Base-by-base conservation (phyloP, 2,888 invertebrate genomes). In the Epirrhoe alternata region DNA sequence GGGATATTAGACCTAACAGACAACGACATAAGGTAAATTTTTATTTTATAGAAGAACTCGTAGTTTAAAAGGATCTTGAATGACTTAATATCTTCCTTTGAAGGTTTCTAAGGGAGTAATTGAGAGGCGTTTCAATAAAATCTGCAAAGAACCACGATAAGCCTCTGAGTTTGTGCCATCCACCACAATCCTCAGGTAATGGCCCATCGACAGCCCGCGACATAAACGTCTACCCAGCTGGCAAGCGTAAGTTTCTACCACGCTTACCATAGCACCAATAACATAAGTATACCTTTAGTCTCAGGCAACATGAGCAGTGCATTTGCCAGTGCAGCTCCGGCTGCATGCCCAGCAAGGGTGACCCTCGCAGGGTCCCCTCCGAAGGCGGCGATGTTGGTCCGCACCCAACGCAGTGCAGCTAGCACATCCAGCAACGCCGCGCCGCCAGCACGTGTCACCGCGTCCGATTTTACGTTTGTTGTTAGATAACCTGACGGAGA, bases 281-380 rank as follows among this genome's bases (percentile, higher is more conserved):
- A 1, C 3, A 38, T 6, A 10, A 10, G 35, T 10, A 38, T 52
- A 63, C 96, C 96, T 94, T 95, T 96, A 55, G 96, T 95, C 33
- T 96, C 95, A 0, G 97, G 97, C 60, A 97, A 95, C 79, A 98
- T 95, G 80, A 98, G 95, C 63, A 98, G 94, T 50, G 97, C 94
- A 86, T 97, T 97, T 72, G 96, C 97, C 45, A 98, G 93, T 1
- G 97, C 97, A 0, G 98, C 98, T 0, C 98, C 98, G 4, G 97
- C 96, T 60, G 96, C 97, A 90, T 98, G 98, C 1, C 97, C 98
- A 73, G 97, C 94, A 50, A 98, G 89, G 30, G 98, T 98, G 69
- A 98, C 95, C 59, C 97, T 94, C 54, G 94, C 90, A 0, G 97
- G 96, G 90, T 98, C 98, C 0, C 98, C 98, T n/a, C 97, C 97